Evolutionary conservation across 2,888 invertebrate species (phyloP), one percentile per base, ranked within the genome.

Genomic region (Bembecia ichneumoniformis): DNA sequence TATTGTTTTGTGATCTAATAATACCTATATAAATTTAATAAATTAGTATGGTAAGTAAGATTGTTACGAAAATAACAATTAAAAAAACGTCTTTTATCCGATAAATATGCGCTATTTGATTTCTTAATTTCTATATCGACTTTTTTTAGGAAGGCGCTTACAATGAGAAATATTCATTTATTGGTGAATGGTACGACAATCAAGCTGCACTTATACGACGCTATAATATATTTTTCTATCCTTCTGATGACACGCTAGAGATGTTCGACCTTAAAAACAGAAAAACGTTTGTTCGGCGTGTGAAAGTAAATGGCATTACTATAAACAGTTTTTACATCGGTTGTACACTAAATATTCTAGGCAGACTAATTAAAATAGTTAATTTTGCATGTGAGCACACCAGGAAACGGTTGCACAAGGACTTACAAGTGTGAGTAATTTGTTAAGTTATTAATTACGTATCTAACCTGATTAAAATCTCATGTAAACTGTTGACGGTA

Each of bases 141-240:
- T 28, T 28, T 34, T 49, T 49, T 48, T 58, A 87, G 84, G 86
- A 87, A 56, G 88, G 82, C 51, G 82, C 88, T 44, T 90, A 87
- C 62, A 81, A 63, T 51, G 88, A 89, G 51, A 89, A 88, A 70
- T 83, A 89, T 59, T 77, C 88, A 3, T 94, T 95, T 75, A 74
- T 91, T 52, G 94, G 93, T 2, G 96, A 96, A 82, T 97, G 96
- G 96, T 95, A 92, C 68, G 97, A 97, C 71, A 90, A 91, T 58
- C 91, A 93, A 63, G 92, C 95, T 0, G 91, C 91, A 43, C 88
- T 93, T 13, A 79, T 91, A 16, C 91, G 94, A 61, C 91, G 91
- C 55, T 96, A 95, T 74, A 89, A 91, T 63, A 78, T 97, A 47
- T 92, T 92, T 61, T 97, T 90, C 71, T 95, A 91, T 74, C 91